Conservation (phyloP, 2,888 invertebrate species). For the Sepioteuthis lessoniana region DNA sequence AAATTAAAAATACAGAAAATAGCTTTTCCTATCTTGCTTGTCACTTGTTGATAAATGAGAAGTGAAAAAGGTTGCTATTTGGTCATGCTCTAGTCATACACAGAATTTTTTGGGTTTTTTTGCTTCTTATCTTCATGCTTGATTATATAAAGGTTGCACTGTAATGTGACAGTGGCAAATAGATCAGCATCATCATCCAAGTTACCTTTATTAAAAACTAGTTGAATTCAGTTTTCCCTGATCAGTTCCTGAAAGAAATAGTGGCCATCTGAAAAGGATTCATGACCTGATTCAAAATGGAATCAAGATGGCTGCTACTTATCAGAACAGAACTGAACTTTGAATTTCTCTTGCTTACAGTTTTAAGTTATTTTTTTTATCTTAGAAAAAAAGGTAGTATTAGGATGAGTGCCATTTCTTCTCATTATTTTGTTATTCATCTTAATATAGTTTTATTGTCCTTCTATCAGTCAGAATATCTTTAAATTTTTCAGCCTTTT, state of each 20-base stretch:
- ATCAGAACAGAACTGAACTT: background rate
- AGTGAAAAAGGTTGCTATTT: background rate
- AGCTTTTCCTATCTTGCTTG: background rate
- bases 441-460: background rate
- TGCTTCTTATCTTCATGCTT: background rate
- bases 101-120: background rate
- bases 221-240: conserved; percentile 33
- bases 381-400: background rate
- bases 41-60: background rate
- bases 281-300: conserved; percentile 21
- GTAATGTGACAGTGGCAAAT: background rate
- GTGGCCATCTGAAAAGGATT: background rate
- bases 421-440: conserved; percentile 14
- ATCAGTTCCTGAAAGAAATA: background rate
- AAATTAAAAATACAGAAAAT: background rate
- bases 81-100: background rate
- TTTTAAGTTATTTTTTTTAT: background rate
- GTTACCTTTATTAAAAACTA: conserved; percentile 6
- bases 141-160: background rate
- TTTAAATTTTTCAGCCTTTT: background rate
- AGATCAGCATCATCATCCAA: background rate
- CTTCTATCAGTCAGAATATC: background rate
- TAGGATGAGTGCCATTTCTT: background rate
- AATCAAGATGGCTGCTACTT: background rate
- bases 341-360: background rate